Evolutionary conservation across 2,888 invertebrate genomes (phyloP).

Genomic region (Melanostoma mellinum): DNA sequence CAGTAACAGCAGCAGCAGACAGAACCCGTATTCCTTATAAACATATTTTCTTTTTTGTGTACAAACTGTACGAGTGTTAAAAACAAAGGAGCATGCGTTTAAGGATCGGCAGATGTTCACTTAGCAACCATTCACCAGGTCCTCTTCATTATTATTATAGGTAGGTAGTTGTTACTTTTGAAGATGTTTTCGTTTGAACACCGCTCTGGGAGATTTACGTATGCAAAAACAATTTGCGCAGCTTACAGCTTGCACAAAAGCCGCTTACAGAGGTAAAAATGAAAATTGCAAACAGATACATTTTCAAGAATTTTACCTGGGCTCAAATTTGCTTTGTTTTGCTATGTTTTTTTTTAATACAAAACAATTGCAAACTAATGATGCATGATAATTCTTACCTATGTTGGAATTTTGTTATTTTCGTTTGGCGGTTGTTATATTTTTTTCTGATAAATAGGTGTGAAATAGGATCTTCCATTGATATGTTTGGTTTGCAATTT

Average conservation of each 20-base stretch:
- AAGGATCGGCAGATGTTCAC: constrained; percentile 62
- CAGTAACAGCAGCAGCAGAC: constrained; percentile 4
- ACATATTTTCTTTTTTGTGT: neutral
- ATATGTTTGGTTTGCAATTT: constrained; percentile 26
- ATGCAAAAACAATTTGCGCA: constrained; percentile 5
- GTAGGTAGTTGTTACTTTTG: neutral
- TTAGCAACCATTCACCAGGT: constrained; percentile 49
- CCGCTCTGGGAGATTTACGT: constrained; percentile 13
- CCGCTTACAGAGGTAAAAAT: constrained; percentile 47
- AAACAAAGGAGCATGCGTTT: constrained; percentile 60
- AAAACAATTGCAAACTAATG: constrained; percentile 57
- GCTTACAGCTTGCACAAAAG: constrained; percentile 64
- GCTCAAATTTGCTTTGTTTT: neutral
- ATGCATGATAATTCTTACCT: constrained; percentile 14
- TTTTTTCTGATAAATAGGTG: constrained; percentile 12
- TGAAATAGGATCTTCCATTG: constrained; percentile 37
- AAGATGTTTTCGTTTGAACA: constrained; percentile 12
- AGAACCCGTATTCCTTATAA: constrained; percentile 22
- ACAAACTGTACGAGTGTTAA: constrained; percentile 9
- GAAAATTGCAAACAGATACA: constrained; percentile 50
- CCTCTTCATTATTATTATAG: constrained; percentile 51
- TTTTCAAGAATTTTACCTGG: constrained; percentile 33
- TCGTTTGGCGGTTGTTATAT: neutral
- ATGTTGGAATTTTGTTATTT: constrained; percentile 4
- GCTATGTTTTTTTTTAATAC: constrained; percentile 3